Percentiles rank a stretch among this genome's conserved stretches.
phyloP scores from a whole-genome alignment of 1,140 invertebrate genomes.

The Tetraneura akinire region DNA sequence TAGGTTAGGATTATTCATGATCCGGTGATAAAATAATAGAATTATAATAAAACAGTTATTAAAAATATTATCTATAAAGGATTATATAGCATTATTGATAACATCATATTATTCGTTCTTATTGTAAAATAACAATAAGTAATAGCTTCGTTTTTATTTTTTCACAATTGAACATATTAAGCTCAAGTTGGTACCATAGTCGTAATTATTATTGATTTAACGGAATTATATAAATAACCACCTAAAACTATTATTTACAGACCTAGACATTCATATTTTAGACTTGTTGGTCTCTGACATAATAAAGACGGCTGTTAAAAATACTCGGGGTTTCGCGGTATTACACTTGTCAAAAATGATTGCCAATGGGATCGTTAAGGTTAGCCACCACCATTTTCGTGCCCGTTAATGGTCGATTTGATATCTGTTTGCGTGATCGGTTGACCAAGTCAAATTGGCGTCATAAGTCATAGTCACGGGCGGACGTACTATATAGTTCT shows the following conservation, averaged over 20 bases:
- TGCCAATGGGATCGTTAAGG: background rate
- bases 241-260: background rate
- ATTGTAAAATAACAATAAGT: too few relatives aligned
- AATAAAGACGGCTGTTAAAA: background rate
- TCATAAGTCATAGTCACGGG: conserved; percentile 50
- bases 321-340: background rate
- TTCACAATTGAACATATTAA: too few relatives aligned
- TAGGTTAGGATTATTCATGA: too few relatives aligned
- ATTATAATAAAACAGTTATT: too few relatives aligned
- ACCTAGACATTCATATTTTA: background rate
- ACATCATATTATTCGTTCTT: too few relatives aligned
- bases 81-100: too few relatives aligned
- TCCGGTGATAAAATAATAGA: too few relatives aligned
- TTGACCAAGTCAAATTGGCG: conserved; percentile 49
- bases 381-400: conserved; percentile 12
- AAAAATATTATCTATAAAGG: too few relatives aligned
- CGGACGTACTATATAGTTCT: background rate
- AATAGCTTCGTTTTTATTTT: too few relatives aligned
- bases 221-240: too few relatives aligned
- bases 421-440: conserved; percentile 50
- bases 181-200: too few relatives aligned
- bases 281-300: background rate
- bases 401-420: conserved; percentile 46
- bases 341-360: conserved; percentile 45
- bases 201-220: too few relatives aligned